Conservation (phyloP, 2,797 vertebrate species). For the Gallinago nigripennis region DNA sequence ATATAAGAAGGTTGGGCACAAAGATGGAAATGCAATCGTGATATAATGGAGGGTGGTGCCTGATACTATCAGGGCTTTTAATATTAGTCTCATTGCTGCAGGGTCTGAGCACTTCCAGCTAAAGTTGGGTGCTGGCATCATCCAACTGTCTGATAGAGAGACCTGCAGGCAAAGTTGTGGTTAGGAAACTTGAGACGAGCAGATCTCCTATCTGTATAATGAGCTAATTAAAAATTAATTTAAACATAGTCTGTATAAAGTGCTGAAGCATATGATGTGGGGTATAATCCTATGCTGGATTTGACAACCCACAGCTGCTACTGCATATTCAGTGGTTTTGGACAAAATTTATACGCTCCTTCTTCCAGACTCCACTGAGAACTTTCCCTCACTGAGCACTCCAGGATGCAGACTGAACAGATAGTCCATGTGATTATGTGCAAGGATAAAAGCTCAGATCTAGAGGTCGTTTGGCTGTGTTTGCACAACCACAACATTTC, state of each 20-base stretch:
- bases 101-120: conserved; percentile 50
- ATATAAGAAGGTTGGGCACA: neutral
- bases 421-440: neutral
- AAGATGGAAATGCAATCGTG: conserved; percentile 28
- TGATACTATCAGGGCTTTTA: conserved; percentile 62
- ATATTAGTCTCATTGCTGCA: conserved; percentile 30
- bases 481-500: neutral
- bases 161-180: conserved; percentile 60
- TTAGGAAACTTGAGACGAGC: conserved; percentile 46
- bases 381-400: neutral
- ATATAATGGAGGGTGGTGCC: conserved; percentile 53
- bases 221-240: conserved; percentile 71
- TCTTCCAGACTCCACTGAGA: neutral
- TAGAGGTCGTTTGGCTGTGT: neutral
- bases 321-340: conserved; percentile 24
- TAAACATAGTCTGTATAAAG: conserved; percentile 52
- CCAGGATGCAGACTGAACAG: neutral
- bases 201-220: conserved; percentile 61
- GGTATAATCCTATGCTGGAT: conserved; percentile 39
- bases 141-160: conserved; percentile 45
- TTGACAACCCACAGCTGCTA: conserved; percentile 50
- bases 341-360: neutral
- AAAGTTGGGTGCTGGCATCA: conserved; percentile 28
- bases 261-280: conserved; percentile 45
- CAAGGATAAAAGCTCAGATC: neutral